Base-by-base conservation (phyloP, 2,797 vertebrate genomes). In the Ctenopoma multispine region DNA sequence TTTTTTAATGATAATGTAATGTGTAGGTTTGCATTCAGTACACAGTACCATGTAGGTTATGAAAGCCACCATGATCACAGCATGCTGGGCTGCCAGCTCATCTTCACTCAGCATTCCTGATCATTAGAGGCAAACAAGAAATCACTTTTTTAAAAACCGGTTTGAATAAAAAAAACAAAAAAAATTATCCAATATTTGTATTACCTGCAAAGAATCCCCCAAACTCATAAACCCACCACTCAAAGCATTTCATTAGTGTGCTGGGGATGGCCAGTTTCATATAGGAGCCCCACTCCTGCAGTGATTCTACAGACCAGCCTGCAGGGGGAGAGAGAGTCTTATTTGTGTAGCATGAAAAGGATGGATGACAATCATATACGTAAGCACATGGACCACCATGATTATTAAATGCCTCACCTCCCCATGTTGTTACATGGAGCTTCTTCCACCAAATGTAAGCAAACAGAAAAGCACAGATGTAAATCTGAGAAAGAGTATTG, bases 141-240 rank as follows among this genome's bases (percentile, higher is more conserved):
- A 40, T 31, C 13, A 38, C 3, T 11, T 10, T 15, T 17, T 17
- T 41, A 18, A 18, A 18, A 17, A 17, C 5, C 41, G 18, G 6
- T 46, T 46, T 3, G 18, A 43, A n/a, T 31, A 7, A 31, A 18
- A 46, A 20, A n/a, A n/a, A n/a, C 4, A 46, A 43, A 43, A 43
- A 43, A 6, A 11, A 13, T 41, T 10, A 18, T 18, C 3, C 12
- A 15, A 18, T n/a, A 12, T 11, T 41, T 74, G 8, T 4, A 29
- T 63, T 87, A 97, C 97, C 97, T 75, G 96, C 93, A 73, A 98
- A 91, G 83, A 99, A 96, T 63, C 95, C 96, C 1, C 96, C 96
- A 0, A 97, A 91, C 83, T 98, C 97, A 54, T 96, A 98, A 63
- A 97, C 93, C 97, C 96, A 98, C 96, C 96, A 97, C 84, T 98